Evolutionary conservation across 2,113 vertebrate genomes (phyloP).

Genomic region (Perca flavescens): DNA sequence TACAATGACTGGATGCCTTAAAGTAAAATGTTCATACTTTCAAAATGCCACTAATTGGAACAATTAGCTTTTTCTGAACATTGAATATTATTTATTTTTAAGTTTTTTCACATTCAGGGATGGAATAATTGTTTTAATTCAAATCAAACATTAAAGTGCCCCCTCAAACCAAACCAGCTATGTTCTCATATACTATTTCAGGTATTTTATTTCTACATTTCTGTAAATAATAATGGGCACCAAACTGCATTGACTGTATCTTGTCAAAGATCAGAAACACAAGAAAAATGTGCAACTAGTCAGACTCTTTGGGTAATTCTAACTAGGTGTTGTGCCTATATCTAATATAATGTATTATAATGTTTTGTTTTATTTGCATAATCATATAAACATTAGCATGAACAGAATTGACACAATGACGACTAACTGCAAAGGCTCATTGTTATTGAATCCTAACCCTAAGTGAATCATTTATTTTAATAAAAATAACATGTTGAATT

Average conservation of each 20-base stretch:
- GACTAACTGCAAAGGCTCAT: background rate
- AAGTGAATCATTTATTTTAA: background rate
- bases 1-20: conserved; percentile 2
- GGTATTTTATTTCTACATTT: background rate
- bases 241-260: background rate
- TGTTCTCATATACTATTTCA: background rate
- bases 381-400: background rate
- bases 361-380: background rate
- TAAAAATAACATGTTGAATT: background rate
- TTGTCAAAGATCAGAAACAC: no score
- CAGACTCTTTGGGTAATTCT: no score
- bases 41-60: conserved; percentile 1
- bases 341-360: no score
- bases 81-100: background rate
- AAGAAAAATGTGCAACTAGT: background rate
- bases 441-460: background rate
- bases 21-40: conserved; percentile 7
- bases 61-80: background rate
- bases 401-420: background rate
- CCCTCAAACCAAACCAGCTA: background rate
- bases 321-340: background rate
- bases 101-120: no score
- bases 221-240: background rate
- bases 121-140: background rate
- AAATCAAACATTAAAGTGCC: background rate